phyloP scores from a whole-genome alignment of 2,888 invertebrate genomes.

The Dasysyrphus albostriatus region DNA sequence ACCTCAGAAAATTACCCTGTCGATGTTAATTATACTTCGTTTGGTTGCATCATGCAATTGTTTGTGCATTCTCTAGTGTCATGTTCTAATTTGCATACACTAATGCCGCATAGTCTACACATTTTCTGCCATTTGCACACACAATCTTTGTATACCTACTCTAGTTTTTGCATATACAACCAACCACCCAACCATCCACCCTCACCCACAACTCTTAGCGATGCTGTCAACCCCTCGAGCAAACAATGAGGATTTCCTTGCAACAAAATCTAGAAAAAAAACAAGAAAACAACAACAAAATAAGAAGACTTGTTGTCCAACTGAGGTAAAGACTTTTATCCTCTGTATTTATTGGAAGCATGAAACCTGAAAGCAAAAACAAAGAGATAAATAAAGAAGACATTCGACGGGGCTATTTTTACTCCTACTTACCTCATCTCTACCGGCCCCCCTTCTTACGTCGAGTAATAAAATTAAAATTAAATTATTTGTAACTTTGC shows the following conservation, averaged over 20 bases:
- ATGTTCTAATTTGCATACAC: slow-evolving; percentile 73
- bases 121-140: slow-evolving; percentile 29
- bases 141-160: slow-evolving; percentile 15
- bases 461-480: slow-evolving; percentile 60
- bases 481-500: slow-evolving; percentile 65
- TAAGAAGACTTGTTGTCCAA: slow-evolving; percentile 31
- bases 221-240: slow-evolving; percentile 22
- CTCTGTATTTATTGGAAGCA: slow-evolving; percentile 41
- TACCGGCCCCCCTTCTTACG: background rate
- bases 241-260: slow-evolving; percentile 22
- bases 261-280: background rate
- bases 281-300: background rate
- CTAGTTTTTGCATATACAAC: background rate
- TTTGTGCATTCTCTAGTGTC: slow-evolving; percentile 48
- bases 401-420: slow-evolving; percentile 31
- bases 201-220: background rate
- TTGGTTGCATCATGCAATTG: slow-evolving; percentile 30
- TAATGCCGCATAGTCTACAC: slow-evolving; percentile 51
- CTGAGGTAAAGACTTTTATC: slow-evolving; percentile 52
- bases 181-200: background rate
- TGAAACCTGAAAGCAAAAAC: background rate
- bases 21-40: slow-evolving; percentile 63
- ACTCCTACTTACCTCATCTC: background rate
- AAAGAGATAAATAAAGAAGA: slow-evolving; percentile 29
- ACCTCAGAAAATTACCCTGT: slow-evolving; percentile 62